Base-by-base conservation (phyloP, 2,113 vertebrate species). In the Ammospiza nelsoni region DNA sequence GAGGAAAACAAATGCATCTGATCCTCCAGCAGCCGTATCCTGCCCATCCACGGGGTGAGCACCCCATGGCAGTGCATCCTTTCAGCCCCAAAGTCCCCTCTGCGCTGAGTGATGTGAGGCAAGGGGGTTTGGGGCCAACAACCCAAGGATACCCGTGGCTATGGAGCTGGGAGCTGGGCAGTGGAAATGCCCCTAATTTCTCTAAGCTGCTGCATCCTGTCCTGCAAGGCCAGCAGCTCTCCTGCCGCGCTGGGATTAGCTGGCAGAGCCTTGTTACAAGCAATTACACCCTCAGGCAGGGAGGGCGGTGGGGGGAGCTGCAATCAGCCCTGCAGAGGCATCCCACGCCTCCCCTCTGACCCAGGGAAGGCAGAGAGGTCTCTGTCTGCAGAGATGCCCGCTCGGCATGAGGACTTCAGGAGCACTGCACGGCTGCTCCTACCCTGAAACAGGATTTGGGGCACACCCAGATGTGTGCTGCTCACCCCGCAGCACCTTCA, bases 111-210 rank as follows among this genome's bases (percentile, higher is more conserved):
- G 23, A 73, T 2, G 1, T 0, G 0, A 75, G 43, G 15, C 18
- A 41, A 48, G 35, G 76, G 9, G 37, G 31, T 46, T 20, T 51
- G 39, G 15, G 51, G 58, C 61, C 16, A 20, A 15, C 39, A 76
- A 7, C 28, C 0, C 0, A 28, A 66, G 17, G 48, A 72, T 46
- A 44, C 27, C 28, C 3, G 3, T 0, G 1, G 62, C 66, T 37
- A 16, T 0, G 1, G 58, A 94, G 43, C 78, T 25, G 39, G 25
- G 57, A 95, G 49, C 62, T 57, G 55, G 43, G 61, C 2, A 77
- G 72, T 1, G 16, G 77, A 89, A 92, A 75, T 29, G 54, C 31
- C 57, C 44, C 62, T 65, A 20, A 91, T 91, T 96, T 91, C 78
- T 65, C 11, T 92, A 87, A 95, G 84, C 84, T 82, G 81, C 62